These are phyloP conservation scores for Buceros bicornis DNA, from an alignment of 2,797 vertebrate genomes.

Conservation along the genomic window DNA sequence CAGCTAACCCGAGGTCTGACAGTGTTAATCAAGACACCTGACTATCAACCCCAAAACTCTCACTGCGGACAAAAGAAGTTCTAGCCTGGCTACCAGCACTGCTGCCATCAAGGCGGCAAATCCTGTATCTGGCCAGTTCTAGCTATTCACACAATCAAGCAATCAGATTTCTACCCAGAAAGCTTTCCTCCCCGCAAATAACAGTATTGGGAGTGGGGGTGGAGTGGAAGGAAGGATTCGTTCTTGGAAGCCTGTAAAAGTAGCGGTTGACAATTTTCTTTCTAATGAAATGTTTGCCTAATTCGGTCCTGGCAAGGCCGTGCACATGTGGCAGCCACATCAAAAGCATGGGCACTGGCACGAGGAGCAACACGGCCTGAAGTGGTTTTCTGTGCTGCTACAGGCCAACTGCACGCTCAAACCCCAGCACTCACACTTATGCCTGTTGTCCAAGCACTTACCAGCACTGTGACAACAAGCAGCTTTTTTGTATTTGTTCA, in stretches of 20 bases:
- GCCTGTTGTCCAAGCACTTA: background rate
- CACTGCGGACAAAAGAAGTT: background rate
- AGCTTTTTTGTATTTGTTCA: background rate
- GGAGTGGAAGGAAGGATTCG: background rate
- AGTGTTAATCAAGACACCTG: background rate
- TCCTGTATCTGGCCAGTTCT: background rate
- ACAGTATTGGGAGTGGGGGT: background rate
- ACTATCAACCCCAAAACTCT: background rate
- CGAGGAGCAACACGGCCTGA: background rate
- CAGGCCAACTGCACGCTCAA: background rate
- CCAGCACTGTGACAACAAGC: background rate
- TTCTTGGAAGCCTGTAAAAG: constrained; percentile 23
- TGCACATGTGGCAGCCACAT: constrained; percentile 66
- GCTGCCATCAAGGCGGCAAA: background rate
- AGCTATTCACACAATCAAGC: background rate
- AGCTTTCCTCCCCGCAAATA: background rate
- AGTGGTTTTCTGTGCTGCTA: constrained; percentile 12
- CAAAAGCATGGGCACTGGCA: constrained; percentile 25
- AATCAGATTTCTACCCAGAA: background rate
- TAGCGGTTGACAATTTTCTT: constrained; percentile 2
- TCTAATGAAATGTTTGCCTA: constrained; percentile 40
- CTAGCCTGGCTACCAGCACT: background rate
- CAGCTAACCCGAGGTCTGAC: background rate
- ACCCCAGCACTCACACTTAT: background rate
- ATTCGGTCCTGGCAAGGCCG: background rate